Conservation (phyloP, 2,888 invertebrate genomes). For the Aphodius sticticus region DNA sequence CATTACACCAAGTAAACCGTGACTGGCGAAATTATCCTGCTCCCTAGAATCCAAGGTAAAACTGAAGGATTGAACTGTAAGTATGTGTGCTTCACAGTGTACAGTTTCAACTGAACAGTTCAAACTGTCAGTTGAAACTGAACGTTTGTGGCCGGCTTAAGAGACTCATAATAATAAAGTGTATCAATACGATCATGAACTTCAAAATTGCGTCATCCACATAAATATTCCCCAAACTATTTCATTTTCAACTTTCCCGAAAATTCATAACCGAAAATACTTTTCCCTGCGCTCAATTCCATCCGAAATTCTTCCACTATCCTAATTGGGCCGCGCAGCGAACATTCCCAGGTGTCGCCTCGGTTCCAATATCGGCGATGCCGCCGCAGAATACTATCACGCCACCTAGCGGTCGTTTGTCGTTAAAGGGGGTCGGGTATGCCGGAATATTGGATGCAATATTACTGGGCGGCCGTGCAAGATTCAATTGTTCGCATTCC, state of each 20-base stretch:
- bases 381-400: slow-evolving; percentile 33
- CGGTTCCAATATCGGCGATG: slow-evolving; percentile 7
- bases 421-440: slow-evolving; percentile 28
- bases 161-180: no score
- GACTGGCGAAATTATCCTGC: no score
- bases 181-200: no score
- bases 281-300: not conserved
- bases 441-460: slow-evolving; percentile 41
- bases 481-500: slow-evolving; percentile 47
- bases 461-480: slow-evolving; percentile 40
- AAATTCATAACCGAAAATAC: not conserved
- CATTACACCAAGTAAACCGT: no score
- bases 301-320: not conserved
- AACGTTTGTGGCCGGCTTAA: no score
- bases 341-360: slow-evolving; percentile 4
- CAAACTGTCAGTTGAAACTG: no score
- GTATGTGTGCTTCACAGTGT: no score
- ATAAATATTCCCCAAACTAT: no score
- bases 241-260: not conserved
- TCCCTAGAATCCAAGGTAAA: no score
- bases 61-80: no score
- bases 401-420: slow-evolving; percentile 19
- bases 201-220: no score
- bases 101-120: no score
- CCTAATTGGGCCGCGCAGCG: not conserved